Percentiles rank a stretch among this genome's conserved stretches.
Conservation (phyloP, 1,140 invertebrate genomes). For the Drosophila tristis region DNA sequence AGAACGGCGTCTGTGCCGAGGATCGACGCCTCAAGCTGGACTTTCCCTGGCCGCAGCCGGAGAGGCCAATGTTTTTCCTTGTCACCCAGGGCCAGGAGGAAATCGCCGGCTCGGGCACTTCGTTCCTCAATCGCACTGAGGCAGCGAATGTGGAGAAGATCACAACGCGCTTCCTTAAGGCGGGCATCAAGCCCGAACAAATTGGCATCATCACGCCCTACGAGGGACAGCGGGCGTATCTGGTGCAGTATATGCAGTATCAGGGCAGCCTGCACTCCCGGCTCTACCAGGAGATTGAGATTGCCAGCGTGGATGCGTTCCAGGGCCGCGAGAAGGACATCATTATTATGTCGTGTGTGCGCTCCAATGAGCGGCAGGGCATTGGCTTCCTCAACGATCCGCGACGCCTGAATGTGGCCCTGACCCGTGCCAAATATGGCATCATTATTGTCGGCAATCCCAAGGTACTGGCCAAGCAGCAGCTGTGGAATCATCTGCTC, state of each 20-base stretch:
- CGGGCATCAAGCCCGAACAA: constrained; percentile 98
- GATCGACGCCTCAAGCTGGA: constrained; percentile 96
- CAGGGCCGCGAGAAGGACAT: constrained; percentile 99
- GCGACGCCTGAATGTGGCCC: constrained; percentile 97
- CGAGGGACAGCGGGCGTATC: constrained; percentile 98
- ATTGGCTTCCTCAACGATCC: constrained; percentile 99
- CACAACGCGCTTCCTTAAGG: constrained; percentile 95
- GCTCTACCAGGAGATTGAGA: constrained; percentile 99
- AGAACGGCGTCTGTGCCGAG: constrained; percentile 99
- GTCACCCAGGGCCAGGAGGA: constrained; percentile 99
- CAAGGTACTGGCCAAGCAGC: constrained; percentile 98
- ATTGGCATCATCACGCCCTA: constrained; percentile 99
- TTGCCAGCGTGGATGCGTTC: constrained; percentile 99
- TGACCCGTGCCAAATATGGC: constrained; percentile 98
- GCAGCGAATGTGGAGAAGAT: constrained; percentile 99
- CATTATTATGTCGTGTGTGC: constrained; percentile 99
- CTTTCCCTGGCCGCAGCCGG: constrained; percentile 98
- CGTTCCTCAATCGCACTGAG: constrained; percentile 99
- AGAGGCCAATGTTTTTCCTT: constrained; percentile 99
- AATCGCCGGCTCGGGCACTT: constrained; percentile 98
- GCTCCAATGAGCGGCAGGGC: constrained; percentile 96
- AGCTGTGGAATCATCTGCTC: constrained; percentile 98
- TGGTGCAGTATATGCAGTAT: constrained; percentile 99
- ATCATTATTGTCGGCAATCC: constrained; percentile 99
- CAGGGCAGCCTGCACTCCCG: constrained; percentile 98